Evolutionary conservation across 2,797 vertebrate genomes (phyloP).

Genomic region (Okamejei kenojei): DNA sequence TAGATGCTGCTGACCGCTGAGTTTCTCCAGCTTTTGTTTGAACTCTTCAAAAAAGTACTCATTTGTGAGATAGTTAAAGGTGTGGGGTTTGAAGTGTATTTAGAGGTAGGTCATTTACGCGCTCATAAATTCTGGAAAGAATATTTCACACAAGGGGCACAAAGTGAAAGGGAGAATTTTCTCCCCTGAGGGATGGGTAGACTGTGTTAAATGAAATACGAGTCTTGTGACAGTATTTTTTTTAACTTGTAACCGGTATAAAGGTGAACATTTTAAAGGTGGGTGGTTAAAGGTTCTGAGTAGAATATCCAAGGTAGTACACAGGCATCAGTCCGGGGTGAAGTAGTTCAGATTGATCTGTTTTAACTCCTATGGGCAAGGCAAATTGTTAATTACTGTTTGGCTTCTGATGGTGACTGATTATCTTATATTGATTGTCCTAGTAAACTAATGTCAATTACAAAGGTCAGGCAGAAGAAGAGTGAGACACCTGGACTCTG

Average conservation of each 20-base stretch:
- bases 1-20: too few relatives aligned
- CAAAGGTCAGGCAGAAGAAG: too few relatives aligned
- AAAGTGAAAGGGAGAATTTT: neutral
- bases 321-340: neutral
- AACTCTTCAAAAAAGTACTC: neutral
- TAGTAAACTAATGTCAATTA: neutral
- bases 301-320: neutral
- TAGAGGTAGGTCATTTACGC: neutral
- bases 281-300: neutral
- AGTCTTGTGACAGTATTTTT: too few relatives aligned
- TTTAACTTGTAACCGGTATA: too few relatives aligned
- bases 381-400: neutral
- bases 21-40: too few relatives aligned
- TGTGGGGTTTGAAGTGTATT: neutral
- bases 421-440: neutral
- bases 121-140: neutral
- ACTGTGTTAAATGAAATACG: neutral
- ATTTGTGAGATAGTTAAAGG: neutral
- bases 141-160: neutral
- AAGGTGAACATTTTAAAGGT: neutral
- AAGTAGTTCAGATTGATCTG: too few relatives aligned
- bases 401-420: neutral
- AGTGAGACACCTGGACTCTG: neutral
- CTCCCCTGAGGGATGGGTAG: neutral
- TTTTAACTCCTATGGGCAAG: neutral